Evolutionary conservation across 2,113 vertebrate species (phyloP), one percentile per base, ranked within the genome.

Genomic region (Onychostruthus taczanowskii): DNA sequence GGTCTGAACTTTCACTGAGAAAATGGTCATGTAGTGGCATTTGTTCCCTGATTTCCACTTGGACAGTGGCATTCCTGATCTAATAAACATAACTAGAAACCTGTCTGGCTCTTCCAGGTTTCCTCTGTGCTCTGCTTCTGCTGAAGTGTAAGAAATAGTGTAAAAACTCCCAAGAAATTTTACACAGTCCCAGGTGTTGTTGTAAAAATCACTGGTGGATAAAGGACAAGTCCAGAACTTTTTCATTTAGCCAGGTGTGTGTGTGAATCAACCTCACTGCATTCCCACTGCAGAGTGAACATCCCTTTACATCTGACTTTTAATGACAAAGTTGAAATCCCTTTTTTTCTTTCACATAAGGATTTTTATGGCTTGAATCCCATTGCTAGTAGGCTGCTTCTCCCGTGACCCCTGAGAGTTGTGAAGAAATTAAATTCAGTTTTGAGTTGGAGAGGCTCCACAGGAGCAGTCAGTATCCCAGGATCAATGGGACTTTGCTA

Each of bases 81-180:
- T 97, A 98, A 98, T 98, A 98, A 98, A 98, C 56, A 16, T 64
- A 67, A 68, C 12, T 94, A 95, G 92, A 97, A 97, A 96, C 26
- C n/a, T 63, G 26, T 23, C 49, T 83, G 91, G 10, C 55, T 95
- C 41, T 55, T 58, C 4, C 1, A 43, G 41, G 24, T 84, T 50
- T 89, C 70, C 56, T 62, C 33, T 66, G 10, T 61, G 30, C 14
- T 47, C 62, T 5, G 1, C 49, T 46, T 64, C 50, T 75, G 69
- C 23, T 52, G 28, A 77, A 66, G 18, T 22, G 0, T 8, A 59
- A 49, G 20, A 63, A 79, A 23, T 0, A 8, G 9, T 21, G 33
- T 66, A 9, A 73, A 74, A 88, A 24, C 17, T 21, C 27, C 20
- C 23, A 22, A 28, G 30, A 31, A 4, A 13, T 43, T 66, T 26